Evolutionary conservation across 2,888 invertebrate genomes (phyloP).

Genomic region (Pollenia angustigena): DNA sequence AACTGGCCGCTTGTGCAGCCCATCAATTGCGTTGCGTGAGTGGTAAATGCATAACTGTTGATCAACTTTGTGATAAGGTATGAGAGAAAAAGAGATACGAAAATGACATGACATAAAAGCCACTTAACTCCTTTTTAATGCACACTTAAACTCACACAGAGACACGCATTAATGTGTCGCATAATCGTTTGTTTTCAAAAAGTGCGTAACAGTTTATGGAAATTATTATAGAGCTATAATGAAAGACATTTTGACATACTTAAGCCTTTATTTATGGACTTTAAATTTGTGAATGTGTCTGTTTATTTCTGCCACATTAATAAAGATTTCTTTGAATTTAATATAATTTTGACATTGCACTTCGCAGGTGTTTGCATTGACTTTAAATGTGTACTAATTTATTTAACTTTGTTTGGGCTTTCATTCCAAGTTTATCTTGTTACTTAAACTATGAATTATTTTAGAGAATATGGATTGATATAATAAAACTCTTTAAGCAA

Average conservation of each 20-base stretch:
- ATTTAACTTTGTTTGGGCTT: neutral
- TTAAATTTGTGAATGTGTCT: neutral
- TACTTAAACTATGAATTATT: too few species aligned
- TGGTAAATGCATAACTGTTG: conserved; percentile 87
- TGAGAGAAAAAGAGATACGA: conserved; percentile 35
- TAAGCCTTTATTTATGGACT: conserved; percentile 2
- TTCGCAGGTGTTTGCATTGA: conserved; percentile 2
- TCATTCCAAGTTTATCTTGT: neutral
- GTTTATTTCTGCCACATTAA: neutral
- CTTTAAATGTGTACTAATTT: neutral
- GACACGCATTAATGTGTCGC: conserved; percentile 4
- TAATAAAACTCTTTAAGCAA: too few species aligned
- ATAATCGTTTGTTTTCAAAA: conserved; percentile 18
- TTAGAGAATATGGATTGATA: too few species aligned
- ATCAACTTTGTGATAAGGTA: conserved; percentile 87
- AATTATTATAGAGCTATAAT: conserved; percentile 2
- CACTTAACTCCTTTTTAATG: conserved; percentile 40
- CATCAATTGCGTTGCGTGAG: conserved; percentile 87
- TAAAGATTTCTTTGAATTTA: conserved; percentile 18
- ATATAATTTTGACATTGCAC: conserved; percentile 5
- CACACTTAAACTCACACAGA: neutral
- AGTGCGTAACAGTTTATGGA: conserved; percentile 19
- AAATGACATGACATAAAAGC: conserved; percentile 28
- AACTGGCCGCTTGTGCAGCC: conserved; percentile 78
- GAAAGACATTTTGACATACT: conserved; percentile 15